Conservation (phyloP, 2,888 invertebrate genomes). For the Aplocera efformata region DNA sequence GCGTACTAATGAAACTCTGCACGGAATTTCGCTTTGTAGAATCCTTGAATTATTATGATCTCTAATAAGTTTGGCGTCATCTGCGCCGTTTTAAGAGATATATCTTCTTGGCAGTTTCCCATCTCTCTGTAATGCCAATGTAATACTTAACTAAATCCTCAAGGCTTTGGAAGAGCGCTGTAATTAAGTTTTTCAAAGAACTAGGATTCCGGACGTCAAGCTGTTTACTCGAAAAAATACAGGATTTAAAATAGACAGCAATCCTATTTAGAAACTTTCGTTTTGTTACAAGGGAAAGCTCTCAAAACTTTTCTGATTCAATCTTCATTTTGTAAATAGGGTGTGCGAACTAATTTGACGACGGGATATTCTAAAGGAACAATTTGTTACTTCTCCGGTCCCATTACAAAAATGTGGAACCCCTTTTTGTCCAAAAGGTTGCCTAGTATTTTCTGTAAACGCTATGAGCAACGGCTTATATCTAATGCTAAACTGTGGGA, state of each 20-base stretch:
- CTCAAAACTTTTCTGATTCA: constrained; percentile 45
- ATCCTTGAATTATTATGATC: constrained; percentile 15
- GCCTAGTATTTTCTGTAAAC: constrained; percentile 7
- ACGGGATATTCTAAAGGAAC: constrained; percentile 26
- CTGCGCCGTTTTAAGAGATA: constrained; percentile 11
- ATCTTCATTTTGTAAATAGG: constrained; percentile 42
- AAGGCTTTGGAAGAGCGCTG: constrained; percentile 1
- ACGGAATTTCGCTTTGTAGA: constrained; percentile 13
- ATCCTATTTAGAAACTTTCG: constrained; percentile 22
- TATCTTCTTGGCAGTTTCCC: constrained; percentile 1
- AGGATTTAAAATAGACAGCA: constrained; percentile 16
- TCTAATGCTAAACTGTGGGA: neutral
- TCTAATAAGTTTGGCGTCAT: constrained; percentile 17
- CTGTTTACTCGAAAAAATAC: constrained; percentile 17
- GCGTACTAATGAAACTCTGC: constrained; percentile 19
- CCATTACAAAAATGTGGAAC: constrained; percentile 10
- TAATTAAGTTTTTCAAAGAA: constrained; percentile 11
- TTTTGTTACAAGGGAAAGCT: constrained; percentile 44
- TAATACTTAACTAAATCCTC: constrained; percentile 1
- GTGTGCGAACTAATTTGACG: constrained; percentile 35
- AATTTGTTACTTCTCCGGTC: constrained; percentile 21
- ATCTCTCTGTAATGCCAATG: neutral
- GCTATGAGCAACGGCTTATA: constrained; percentile 10
- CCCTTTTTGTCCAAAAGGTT: constrained; percentile 10
- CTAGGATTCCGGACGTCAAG: constrained; percentile 3